These are phyloP conservation scores for Cheilosia soror DNA, from an alignment of 2,888 invertebrate species.

Conservation along the genomic window DNA sequence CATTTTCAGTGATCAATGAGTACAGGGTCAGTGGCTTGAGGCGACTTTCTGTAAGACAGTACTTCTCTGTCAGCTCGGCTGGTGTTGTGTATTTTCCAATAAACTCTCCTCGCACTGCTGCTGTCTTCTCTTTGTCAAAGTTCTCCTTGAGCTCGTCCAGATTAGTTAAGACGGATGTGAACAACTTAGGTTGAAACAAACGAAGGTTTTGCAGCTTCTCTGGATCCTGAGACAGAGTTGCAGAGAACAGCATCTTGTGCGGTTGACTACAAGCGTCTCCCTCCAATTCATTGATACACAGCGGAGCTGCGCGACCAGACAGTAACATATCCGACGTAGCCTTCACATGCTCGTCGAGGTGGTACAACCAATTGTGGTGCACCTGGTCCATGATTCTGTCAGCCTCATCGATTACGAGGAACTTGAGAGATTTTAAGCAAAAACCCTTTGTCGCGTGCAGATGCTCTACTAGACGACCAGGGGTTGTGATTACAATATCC, in stretches of 20 bases:
- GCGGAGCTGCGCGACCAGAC: constrained; percentile 83
- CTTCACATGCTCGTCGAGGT: constrained; percentile 89
- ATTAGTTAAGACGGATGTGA: constrained; percentile 88
- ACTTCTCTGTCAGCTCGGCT: constrained; percentile 89
- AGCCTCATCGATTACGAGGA: constrained; percentile 97
- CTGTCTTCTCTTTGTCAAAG: constrained; percentile 29
- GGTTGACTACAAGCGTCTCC: constrained; percentile 82
- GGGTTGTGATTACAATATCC: constrained; percentile 96
- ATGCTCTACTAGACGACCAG: constrained; percentile 96
- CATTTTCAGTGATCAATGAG: constrained; percentile 87
- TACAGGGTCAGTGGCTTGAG: constrained; percentile 93
- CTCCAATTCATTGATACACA: constrained; percentile 80
- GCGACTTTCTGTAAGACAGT: constrained; percentile 87
- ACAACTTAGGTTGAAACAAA: constrained; percentile 96
- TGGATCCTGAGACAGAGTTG: constrained; percentile 97
- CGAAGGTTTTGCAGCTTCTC: constrained; percentile 95
- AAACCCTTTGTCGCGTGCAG: constrained; percentile 93
- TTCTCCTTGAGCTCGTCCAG: constrained; percentile 76
- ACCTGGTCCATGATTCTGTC: constrained; percentile 96
- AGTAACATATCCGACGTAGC: constrained; percentile 85
- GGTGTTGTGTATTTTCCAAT: constrained; percentile 93
- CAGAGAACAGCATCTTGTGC: constrained; percentile 98
- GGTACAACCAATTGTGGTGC: constrained; percentile 95
- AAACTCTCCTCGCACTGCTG: constrained; percentile 84
- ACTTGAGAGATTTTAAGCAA: constrained; percentile 88